Evolutionary conservation across 2,113 vertebrate genomes (phyloP).

Genomic region (Oplegnathus fasciatus): DNA sequence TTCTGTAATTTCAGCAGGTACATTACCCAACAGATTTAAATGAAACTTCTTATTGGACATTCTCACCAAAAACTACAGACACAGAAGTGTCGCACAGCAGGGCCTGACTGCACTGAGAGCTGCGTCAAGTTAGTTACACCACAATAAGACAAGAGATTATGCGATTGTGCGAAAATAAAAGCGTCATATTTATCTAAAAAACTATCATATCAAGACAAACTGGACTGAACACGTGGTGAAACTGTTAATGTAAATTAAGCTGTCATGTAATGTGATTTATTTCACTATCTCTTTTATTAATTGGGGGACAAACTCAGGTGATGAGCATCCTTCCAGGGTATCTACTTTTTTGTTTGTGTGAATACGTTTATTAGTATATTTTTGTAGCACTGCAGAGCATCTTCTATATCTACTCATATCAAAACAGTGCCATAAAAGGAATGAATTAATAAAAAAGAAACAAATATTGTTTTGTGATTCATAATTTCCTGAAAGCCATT

Average conservation of each 20-base stretch:
- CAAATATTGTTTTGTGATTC: neutral
- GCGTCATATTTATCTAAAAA: neutral
- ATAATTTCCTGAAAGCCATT: neutral
- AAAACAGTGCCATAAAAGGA: neutral
- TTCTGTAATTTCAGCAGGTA: neutral
- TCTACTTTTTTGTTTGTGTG: neutral
- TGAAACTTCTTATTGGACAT: constrained; percentile 5
- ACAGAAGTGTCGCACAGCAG: neutral
- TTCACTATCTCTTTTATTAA: neutral
- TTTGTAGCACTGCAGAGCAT: neutral
- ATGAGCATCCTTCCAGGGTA: neutral
- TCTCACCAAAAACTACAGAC: neutral
- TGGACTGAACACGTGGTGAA: neutral
- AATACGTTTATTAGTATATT: neutral
- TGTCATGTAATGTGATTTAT: neutral
- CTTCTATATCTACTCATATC: neutral
- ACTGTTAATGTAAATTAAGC: neutral
- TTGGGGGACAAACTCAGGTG: neutral
- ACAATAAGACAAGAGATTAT: constrained; percentile 10
- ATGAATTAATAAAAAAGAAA: neutral
- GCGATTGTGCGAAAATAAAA: constrained; percentile 47
- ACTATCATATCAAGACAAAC: neutral
- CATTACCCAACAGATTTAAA: neutral
- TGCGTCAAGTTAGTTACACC: constrained; percentile 44
- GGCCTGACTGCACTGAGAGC: constrained; percentile 3